A percentile compares a stretch with the other conserved stretches of the same genome.
Conservation (phyloP, 2,113 vertebrate genomes). For the Daphoenositta chrysoptera region DNA sequence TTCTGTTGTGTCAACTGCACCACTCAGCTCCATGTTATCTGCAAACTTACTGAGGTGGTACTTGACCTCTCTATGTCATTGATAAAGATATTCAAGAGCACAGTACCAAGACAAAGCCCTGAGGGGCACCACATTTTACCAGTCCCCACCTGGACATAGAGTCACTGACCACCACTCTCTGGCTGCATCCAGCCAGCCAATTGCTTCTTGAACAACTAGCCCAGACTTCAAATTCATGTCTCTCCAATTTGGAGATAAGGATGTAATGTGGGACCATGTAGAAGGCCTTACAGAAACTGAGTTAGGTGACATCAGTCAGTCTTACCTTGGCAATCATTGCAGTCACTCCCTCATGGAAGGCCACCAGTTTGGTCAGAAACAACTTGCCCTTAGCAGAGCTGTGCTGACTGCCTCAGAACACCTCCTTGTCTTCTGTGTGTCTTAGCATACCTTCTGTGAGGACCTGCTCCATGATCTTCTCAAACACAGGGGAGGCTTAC, state of each 20-base stretch:
- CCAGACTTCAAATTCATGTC: background rate
- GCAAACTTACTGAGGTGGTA: background rate
- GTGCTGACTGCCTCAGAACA: background rate
- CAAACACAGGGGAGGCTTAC: background rate
- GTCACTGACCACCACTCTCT: background rate
- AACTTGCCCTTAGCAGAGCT: background rate
- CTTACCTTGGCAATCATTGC: background rate
- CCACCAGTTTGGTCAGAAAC: background rate
- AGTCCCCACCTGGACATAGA: background rate
- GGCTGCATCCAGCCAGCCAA: background rate
- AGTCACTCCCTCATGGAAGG: background rate
- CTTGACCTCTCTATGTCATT: background rate
- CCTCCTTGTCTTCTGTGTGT: background rate
- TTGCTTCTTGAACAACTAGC: background rate
- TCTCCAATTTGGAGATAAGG: background rate
- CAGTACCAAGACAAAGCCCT: background rate
- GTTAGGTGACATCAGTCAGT: background rate
- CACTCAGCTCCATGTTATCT: background rate
- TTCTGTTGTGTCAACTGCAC: background rate
- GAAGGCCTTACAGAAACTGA: background rate
- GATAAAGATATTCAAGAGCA: background rate
- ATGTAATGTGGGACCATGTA: accelerated
- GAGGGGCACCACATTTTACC: background rate
- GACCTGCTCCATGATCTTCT: background rate
- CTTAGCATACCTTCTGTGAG: background rate